Percentiles rank a stretch among this genome's conserved stretches.
These are phyloP conservation scores for Meandrusa payeni DNA, from an alignment of 2,888 invertebrate genomes.

Conservation along the genomic window DNA sequence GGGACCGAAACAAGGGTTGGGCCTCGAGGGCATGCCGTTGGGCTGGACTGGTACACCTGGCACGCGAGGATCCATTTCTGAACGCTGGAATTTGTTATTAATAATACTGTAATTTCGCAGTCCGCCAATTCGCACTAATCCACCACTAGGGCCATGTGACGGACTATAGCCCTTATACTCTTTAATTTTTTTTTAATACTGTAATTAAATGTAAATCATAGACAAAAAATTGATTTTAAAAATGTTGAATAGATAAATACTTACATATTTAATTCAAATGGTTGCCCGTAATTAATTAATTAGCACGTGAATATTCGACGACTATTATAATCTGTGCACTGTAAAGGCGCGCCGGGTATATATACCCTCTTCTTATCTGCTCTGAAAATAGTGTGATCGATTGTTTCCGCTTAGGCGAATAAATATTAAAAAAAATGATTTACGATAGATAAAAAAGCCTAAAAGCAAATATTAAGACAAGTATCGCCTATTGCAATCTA, in stretches of 20 bases:
- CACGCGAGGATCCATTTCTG: slow-evolving; percentile 32
- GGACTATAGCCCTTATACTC: too few relatives aligned
- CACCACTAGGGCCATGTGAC: too few relatives aligned
- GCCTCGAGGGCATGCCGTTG: slow-evolving; percentile 27
- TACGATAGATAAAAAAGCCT: slow-evolving; percentile 5
- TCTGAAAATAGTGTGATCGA: slow-evolving; percentile 15
- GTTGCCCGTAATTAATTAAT: neutral
- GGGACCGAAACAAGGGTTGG: slow-evolving; percentile 43
- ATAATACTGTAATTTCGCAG: slow-evolving; percentile 6
- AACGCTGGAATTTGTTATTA: slow-evolving; percentile 59
- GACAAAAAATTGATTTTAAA: neutral
- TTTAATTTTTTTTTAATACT: too few relatives aligned
- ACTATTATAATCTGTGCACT: neutral
- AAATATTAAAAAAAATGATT: slow-evolving; percentile 5
- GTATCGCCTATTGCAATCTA: too few relatives aligned
- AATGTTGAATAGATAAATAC: neutral
- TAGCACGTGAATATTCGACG: neutral
- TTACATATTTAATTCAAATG: neutral
- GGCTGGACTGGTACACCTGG: slow-evolving; percentile 19
- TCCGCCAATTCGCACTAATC: too few relatives aligned
- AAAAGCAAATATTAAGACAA: too few relatives aligned
- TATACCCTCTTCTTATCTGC: slow-evolving; percentile 16
- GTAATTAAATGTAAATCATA: too few relatives aligned
- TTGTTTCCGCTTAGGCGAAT: slow-evolving; percentile 7
- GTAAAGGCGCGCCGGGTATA: neutral